Evolutionary conservation across 37 sponge, comb jelly and placozoan genomes (phyloP), one percentile per base, ranked within the genome.

Genomic region (Aphrocallistes beatrix): DNA sequence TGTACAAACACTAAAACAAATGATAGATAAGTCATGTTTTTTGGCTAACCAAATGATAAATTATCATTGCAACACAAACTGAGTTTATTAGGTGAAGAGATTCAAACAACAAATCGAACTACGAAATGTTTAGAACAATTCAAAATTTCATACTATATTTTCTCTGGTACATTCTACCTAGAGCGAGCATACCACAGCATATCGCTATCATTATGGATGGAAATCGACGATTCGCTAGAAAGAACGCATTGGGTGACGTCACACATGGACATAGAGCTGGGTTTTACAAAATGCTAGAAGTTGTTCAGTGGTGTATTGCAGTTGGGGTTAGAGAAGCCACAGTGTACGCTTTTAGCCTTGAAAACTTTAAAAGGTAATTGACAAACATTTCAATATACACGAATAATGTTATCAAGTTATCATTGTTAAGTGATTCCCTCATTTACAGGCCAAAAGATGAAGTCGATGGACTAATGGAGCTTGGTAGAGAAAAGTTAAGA

Each of bases 201-300:
- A 91, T 95, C 21, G 99, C 96, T 37, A 89, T 98, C 69, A 98
- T 98, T 38, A 98, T 98, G 99, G 99, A 98, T 51, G 99, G 99
- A 0, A 98, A 98, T 87, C 82, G 99, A 36, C 38, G 99, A 37
- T 98, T 88, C 85, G 96, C 96, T 1, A 81, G 51, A 45, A 96
- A 94, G 89, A 94, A 87, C 88, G 82, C 85, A 30, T 86, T 89
- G 60, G 88, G 81, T 39, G 36, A 60, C 28, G 83, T 84, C 36
- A 82, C 89, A 19, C 89, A 88, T 37, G 94, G 96, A 1, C 96
- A 98, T 82, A 85, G 87, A 23, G 86, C 91, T 84, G 99, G 99
- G 0, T 98, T 98, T 75, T 93, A 98, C 13, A 98, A 98, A 81
- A 85, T 98, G 23, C 69, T 88, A 36, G 96, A 91, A 39, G 92